Percentiles rank a stretch among this genome's conserved stretches.
phyloP scores from a whole-genome alignment of 2,113 vertebrate species.

The Turdus rufiventris region DNA sequence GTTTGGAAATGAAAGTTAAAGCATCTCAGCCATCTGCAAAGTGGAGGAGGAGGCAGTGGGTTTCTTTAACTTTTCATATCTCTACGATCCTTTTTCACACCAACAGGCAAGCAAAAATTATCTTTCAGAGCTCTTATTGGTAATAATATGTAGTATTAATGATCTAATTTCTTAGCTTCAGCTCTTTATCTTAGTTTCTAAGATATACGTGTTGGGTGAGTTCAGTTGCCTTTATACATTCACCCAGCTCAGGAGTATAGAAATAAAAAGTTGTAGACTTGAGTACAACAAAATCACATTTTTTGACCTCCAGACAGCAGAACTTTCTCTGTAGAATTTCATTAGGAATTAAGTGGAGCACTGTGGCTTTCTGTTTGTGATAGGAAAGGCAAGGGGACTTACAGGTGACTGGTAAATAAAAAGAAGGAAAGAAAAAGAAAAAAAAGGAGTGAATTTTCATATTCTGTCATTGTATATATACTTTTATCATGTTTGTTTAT shows the following conservation, averaged over 20 bases:
- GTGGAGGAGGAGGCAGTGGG: slow-evolving; percentile 14
- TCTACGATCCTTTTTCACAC: neutral
- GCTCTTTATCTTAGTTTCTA: neutral
- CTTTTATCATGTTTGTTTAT: neutral
- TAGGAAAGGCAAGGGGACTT: neutral
- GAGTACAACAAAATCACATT: neutral
- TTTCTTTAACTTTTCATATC: slow-evolving; percentile 44
- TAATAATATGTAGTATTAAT: neutral
- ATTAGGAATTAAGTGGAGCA: neutral
- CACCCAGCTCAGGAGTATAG: neutral
- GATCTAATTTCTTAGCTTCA: slow-evolving; percentile 1
- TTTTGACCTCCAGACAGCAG: neutral
- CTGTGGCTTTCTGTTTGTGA: neutral
- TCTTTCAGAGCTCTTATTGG: neutral
- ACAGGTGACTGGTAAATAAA: neutral
- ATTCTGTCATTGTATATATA: neutral
- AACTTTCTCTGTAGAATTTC: neutral
- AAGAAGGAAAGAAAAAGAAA: too few species aligned
- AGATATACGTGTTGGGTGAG: neutral
- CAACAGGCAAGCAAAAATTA: slow-evolving; percentile 10
- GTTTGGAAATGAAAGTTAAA: slow-evolving; percentile 37
- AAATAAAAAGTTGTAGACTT: neutral
- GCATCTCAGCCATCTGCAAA: slow-evolving; percentile 40
- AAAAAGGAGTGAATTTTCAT: neutral
- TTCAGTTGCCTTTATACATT: neutral